phyloP scores from a whole-genome alignment of 2,113 vertebrate genomes.

The Leptocoma aspasia region DNA sequence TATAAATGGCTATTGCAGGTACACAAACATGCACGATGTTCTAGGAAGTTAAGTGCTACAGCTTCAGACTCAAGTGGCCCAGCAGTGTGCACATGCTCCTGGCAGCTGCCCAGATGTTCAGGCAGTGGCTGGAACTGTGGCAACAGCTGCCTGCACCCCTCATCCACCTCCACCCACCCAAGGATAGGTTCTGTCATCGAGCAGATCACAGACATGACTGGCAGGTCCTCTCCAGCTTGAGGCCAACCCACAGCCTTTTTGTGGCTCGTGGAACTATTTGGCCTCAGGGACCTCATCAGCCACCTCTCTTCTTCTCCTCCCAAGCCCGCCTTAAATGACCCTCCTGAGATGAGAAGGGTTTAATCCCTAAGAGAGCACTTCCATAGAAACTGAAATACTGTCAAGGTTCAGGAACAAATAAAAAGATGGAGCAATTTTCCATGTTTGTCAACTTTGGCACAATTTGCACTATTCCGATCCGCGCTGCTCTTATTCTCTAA shows the following conservation, averaged over 20 bases:
- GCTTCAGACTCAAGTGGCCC: conserved; percentile 2
- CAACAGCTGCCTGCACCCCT: neutral
- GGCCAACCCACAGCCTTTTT: neutral
- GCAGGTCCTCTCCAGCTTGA: neutral
- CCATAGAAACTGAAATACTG: conserved; percentile 25
- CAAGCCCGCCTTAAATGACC: neutral
- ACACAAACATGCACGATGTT: neutral
- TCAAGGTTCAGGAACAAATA: neutral
- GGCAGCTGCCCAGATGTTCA: conserved; percentile 16
- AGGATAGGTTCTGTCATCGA: rapidly evolving
- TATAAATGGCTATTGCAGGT: conserved; percentile 10
- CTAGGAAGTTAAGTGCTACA: conserved; percentile 21
- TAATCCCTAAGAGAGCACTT: neutral
- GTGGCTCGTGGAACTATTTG: neutral
- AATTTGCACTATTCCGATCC: neutral
- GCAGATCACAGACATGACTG: neutral
- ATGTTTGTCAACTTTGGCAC: conserved; percentile 36
- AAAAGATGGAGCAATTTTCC: conserved; percentile 26
- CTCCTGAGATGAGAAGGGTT: neutral
- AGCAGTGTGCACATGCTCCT: neutral
- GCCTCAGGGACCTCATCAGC: neutral
- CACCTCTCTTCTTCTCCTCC: neutral
- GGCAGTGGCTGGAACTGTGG: neutral
- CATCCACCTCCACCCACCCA: neutral
- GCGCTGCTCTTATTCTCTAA: neutral